Base-by-base conservation (phyloP, 2,888 invertebrate species). In the Heliconius ethilla region DNA sequence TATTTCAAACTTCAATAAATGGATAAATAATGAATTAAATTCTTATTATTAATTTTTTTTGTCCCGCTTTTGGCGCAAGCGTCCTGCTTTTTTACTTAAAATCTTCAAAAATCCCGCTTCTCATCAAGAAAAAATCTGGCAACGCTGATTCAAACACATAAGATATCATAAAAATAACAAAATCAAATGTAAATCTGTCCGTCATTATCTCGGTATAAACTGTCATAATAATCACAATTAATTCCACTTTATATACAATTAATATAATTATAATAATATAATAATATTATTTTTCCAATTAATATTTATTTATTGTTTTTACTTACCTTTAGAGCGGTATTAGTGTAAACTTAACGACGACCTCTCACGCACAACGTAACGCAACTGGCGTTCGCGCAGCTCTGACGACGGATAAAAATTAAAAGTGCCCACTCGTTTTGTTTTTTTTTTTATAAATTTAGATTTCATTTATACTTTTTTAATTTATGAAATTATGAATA, bases 321-420 rank as follows among this genome's bases (percentile, higher is more conserved):
- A 70, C 76, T 80, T n/a, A 80, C 80, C 78, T 55, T 66, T 51
- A 63, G n/a, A 45, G 25, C 27, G n/a, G 37, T 74, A 27, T 51
- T n/a, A 69, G 51, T 74, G n/a, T 51, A 27, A 72, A 62, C 51
- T 70, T 22, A 18, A 67, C 75, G 72, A 66, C 59, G 76, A 62
- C 40, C 77, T 80, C 74, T 77, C 75, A 77, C 80, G 79, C 80
- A 76, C 79, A 77, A 77, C 29, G 15, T 13, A 62, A 65, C 11
- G 45, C 22, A 72, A 80, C 80, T 80, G 80, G 37, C 80, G 70
- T 45, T 40, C n/a, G 75, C 63, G 76, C 76, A 69, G 51, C n/a
- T 72, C 3, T 37, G 63, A 65, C 70, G 29, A 25, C 74, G 27
- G 74, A 75, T 80, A 75, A 80, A 80, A 80, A 33, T 33, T 80